phyloP scores from a whole-genome alignment of 2,797 vertebrate genomes.

The Bryconaethiops microstoma region DNA sequence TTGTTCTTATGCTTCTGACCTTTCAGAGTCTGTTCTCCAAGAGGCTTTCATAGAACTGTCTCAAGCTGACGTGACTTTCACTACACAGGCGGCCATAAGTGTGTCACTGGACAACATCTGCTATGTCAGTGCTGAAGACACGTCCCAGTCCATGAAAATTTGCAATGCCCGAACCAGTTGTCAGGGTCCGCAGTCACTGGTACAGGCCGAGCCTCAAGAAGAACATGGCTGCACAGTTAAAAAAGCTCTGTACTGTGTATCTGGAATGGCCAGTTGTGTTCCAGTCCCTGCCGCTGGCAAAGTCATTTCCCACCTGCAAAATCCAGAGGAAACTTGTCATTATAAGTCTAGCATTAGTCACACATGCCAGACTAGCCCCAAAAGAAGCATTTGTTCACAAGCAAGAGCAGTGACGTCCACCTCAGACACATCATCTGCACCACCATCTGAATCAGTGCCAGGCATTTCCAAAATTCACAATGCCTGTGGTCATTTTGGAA shows the following conservation, averaged over 20 bases:
- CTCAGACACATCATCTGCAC: constrained; percentile 60
- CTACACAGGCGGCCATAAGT: constrained; percentile 92
- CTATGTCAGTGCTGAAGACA: constrained; percentile 83
- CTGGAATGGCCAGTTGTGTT: constrained; percentile 92
- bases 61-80: constrained; percentile 90
- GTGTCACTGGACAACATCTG: constrained; percentile 90
- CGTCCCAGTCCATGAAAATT: constrained; percentile 72
- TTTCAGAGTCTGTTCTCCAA: constrained; percentile 97
- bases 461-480: constrained; percentile 43
- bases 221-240: constrained; percentile 86
- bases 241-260: constrained; percentile 91
- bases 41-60: constrained; percentile 98
- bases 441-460: constrained; percentile 58
- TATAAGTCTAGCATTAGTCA: constrained; percentile 58
- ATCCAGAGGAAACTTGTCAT: constrained; percentile 71
- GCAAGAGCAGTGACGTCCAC: constrained; percentile 46
- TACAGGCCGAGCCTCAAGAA: constrained; percentile 63
- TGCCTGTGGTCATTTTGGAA: constrained; percentile 45
- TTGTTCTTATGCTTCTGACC: constrained; percentile 91
- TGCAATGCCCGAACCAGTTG: constrained; percentile 75
- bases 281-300: constrained; percentile 91
- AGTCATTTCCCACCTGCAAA: constrained; percentile 80
- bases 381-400: constrained; percentile 59
- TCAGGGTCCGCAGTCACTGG: constrained; percentile 65
- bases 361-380: constrained; percentile 63